These are phyloP conservation scores for Pipa parva DNA, from an alignment of 2,113 vertebrate species.

Conservation along the genomic window DNA sequence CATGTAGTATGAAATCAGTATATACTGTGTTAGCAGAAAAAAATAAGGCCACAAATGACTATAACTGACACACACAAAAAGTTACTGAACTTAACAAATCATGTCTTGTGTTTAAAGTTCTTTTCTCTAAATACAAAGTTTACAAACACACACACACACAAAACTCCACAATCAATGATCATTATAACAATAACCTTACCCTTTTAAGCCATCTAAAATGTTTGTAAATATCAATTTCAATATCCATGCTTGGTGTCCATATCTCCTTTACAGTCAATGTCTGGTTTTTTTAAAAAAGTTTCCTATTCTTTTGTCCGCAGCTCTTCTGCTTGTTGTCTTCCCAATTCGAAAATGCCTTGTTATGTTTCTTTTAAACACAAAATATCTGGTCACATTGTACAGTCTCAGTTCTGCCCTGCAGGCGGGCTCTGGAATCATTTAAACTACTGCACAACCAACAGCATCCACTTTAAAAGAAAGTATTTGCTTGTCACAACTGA, in stretches of 20 bases:
- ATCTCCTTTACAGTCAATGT: slow-evolving; percentile 66
- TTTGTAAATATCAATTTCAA: slow-evolving; percentile 94
- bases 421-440: slow-evolving; percentile 54
- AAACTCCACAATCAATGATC: too few relatives aligned
- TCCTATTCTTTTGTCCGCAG: slow-evolving; percentile 48
- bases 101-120: too few relatives aligned
- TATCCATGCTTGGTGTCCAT: slow-evolving; percentile 94
- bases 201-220: slow-evolving; percentile 93
- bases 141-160: too few relatives aligned
- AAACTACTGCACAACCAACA: slow-evolving; percentile 56
- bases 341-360: slow-evolving; percentile 37
- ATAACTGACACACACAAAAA: too few relatives aligned
- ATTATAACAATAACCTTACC: too few relatives aligned
- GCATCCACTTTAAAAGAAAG: slow-evolving; percentile 56
- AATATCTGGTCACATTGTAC: slow-evolving; percentile 50
- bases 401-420: slow-evolving; percentile 49
- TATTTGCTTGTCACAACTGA: slow-evolving; percentile 35
- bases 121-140: too few relatives aligned
- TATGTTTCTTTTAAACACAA: slow-evolving; percentile 46
- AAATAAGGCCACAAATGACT: too few relatives aligned
- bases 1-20: too few relatives aligned
- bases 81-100: too few relatives aligned
- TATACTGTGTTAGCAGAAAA: too few relatives aligned
- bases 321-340: slow-evolving; percentile 50
- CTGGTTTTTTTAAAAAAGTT: slow-evolving; percentile 53